Conservation (phyloP, 2,797 vertebrate species). For the Rhyacichthys aspro region DNA sequence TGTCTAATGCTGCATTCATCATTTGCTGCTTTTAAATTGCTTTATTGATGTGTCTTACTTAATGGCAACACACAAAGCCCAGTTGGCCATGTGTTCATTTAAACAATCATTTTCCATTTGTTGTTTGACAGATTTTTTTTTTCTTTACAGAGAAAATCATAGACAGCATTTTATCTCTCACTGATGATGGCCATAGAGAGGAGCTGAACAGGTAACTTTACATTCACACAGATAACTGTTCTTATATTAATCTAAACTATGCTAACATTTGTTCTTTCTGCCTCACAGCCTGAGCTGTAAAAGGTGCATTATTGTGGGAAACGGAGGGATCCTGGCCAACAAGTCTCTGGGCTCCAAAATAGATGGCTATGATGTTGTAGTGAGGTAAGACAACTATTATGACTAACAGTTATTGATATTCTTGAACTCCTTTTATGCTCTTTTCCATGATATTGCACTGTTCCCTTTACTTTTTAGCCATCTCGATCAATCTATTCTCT, state of each 20-base stretch:
- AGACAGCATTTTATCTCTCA: conserved; percentile 73
- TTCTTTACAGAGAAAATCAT: conserved; percentile 72
- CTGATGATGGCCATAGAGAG: conserved; percentile 71
- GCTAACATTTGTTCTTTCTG: conserved; percentile 21
- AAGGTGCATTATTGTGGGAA: conserved; percentile 94
- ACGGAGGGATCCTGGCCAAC: conserved; percentile 94
- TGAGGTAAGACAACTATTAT: conserved; percentile 84
- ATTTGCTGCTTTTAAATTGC: no score
- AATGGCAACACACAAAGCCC: no score
- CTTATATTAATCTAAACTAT: not conserved
- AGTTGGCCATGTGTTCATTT: no score
- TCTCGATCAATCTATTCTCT: no score
- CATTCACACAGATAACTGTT: not conserved
- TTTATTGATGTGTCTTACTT: no score
- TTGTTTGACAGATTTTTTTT: conserved; percentile 4
- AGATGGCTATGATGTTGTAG: conserved; percentile 92
- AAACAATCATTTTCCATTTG: not conserved
- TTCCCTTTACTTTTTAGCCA: no score
- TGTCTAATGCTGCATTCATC: no score
- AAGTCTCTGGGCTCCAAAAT: conserved; percentile 95
- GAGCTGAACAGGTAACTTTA: conserved; percentile 71
- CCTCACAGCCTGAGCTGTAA: conserved; percentile 88
- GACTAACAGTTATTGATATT: no score
- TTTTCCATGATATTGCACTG: no score
- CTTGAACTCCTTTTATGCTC: no score